phyloP scores from a whole-genome alignment of 2,888 invertebrate species.

The Drosophila buzzatii region DNA sequence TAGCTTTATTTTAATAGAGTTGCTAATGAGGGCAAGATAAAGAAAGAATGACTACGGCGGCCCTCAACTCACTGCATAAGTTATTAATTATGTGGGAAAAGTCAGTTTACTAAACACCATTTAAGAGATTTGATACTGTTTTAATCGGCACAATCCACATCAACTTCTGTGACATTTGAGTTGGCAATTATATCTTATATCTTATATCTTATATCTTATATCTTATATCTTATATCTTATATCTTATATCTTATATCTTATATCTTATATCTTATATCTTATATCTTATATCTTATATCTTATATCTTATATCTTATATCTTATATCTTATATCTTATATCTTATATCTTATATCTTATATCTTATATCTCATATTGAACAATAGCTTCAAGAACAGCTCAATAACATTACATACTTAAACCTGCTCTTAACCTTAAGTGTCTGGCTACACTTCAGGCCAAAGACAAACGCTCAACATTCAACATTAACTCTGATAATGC shows the following conservation, averaged over 20 bases:
- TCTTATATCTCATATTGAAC: neutral
- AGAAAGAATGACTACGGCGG: neutral
- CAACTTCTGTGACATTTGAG: constrained; percentile 7
- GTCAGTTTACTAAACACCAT: constrained; percentile 29
- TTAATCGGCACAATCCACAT: constrained; percentile 3
- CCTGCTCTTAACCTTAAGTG: constrained; percentile 52
- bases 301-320: constrained; percentile 7
- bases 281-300: constrained; percentile 7
- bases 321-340: neutral
- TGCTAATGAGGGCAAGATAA: constrained; percentile 27
- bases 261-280: constrained; percentile 6
- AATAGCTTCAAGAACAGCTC: constrained; percentile 39
- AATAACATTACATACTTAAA: constrained; percentile 42
- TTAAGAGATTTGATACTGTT: constrained; percentile 26
- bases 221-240: constrained; percentile 5
- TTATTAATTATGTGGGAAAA: constrained; percentile 43
- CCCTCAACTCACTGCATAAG: neutral
- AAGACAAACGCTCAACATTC: constrained; percentile 29
- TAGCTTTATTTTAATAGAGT: constrained; percentile 30
- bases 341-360: neutral
- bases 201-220: constrained; percentile 8
- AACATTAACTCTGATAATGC: constrained; percentile 8
- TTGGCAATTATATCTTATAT: constrained; percentile 1
- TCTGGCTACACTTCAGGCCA: constrained; percentile 22
- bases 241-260: constrained; percentile 5